A percentile compares a stretch with the other conserved stretches of the same genome.
Evolutionary conservation across 2,113 vertebrate species (phyloP).

Genomic region (Pristiophorus japonicus): DNA sequence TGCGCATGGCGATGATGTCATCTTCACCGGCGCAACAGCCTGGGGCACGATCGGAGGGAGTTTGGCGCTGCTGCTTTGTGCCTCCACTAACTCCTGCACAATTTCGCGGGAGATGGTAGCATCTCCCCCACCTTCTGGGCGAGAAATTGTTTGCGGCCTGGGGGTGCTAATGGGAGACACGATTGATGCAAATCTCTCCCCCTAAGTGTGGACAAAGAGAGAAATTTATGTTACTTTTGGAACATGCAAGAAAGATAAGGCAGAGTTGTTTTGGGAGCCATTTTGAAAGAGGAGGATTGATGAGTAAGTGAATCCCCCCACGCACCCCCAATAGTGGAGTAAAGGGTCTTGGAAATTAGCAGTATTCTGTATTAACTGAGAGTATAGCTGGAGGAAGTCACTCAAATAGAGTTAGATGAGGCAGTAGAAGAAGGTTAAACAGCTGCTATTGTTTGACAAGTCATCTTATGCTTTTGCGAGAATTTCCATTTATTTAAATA

Average conservation of each 20-base stretch:
- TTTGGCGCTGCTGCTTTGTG: no score
- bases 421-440: background rate
- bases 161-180: no score
- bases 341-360: background rate
- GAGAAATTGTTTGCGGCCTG: no score
- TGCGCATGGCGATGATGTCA: no score
- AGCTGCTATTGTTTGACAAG: background rate
- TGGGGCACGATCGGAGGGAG: no score
- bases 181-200: no score
- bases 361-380: background rate
- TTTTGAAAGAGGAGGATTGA: background rate
- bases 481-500: conserved; percentile 29
- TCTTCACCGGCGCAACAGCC: no score
- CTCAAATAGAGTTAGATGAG: background rate
- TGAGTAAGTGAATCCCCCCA: background rate
- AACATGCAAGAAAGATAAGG: background rate
- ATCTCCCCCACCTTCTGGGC: no score
- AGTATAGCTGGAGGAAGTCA: background rate
- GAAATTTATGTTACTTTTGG: background rate
- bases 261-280: background rate
- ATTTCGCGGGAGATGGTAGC: no score
- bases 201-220: background rate
- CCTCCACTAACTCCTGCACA: no score
- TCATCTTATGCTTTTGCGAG: conserved; percentile 1
- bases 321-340: background rate